Percentiles rank a stretch among this genome's conserved stretches.
phyloP scores from a whole-genome alignment of 2,113 vertebrate species.

The Sphaerodactylus townsendi region DNA sequence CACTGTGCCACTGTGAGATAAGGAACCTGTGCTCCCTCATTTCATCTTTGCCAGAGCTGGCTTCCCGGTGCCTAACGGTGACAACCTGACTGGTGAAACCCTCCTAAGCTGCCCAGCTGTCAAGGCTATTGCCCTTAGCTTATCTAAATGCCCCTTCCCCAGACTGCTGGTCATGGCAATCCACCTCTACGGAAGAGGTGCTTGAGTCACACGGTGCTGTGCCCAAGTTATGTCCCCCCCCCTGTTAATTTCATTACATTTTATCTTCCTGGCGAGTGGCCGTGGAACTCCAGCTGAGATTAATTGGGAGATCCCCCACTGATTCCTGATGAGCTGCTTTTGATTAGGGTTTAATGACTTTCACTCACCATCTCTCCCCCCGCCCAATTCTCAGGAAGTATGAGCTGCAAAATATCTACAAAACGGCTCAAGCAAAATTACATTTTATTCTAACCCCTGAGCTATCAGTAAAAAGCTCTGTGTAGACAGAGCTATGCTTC shows the following conservation, averaged over 20 bases:
- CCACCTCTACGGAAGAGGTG: background rate
- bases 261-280: conserved; percentile 52
- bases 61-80: background rate
- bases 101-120: background rate
- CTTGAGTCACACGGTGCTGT: background rate
- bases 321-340: conserved; percentile 78
- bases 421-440: conserved; percentile 59
- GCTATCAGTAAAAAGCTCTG: conserved; percentile 48
- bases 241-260: conserved; percentile 46
- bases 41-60: background rate
- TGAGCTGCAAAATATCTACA: conserved; percentile 50
- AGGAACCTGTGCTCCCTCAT: no score
- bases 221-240: background rate
- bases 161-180: background rate
- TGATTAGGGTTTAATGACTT: conserved; percentile 78
- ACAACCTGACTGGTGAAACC: background rate
- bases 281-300: conserved; percentile 45
- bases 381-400: conserved; percentile 64
- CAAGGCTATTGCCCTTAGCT: no score
- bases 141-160: background rate
- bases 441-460: conserved; percentile 49
- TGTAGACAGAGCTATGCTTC: background rate
- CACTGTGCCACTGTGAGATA: no score
- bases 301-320: conserved; percentile 74
- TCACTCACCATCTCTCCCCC: conserved; percentile 25